These are phyloP conservation scores for Erythrocercus mccallii DNA, from an alignment of 2,113 vertebrate genomes.

Conservation along the genomic window DNA sequence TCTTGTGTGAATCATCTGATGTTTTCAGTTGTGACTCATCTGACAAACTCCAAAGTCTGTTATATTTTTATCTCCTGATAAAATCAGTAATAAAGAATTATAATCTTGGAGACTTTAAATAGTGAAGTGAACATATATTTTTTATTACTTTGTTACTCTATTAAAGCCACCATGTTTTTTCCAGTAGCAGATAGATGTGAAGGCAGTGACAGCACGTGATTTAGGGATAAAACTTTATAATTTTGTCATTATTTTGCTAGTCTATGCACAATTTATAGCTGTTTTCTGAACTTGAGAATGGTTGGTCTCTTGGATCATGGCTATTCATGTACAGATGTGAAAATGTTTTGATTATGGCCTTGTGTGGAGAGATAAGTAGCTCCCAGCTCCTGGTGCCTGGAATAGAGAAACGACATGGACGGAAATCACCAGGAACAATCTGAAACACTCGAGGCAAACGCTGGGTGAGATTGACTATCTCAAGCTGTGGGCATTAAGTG, in stretches of 20 bases:
- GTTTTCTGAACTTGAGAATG: neutral
- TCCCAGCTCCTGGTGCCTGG: neutral
- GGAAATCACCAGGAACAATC: neutral
- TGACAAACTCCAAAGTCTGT: constrained; percentile 33
- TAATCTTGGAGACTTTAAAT: neutral
- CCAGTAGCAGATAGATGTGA: neutral
- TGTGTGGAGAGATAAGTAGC: neutral
- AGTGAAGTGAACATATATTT: neutral
- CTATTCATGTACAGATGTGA: neutral
- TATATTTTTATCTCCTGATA: constrained; percentile 24
- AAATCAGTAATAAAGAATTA: constrained; percentile 30
- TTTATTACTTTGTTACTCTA: neutral
- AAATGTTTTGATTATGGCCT: constrained; percentile 12
- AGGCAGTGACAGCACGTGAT: neutral
- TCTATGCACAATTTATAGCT: neutral
- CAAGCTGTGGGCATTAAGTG: constrained; percentile 5
- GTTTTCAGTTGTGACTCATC: constrained; percentile 60
- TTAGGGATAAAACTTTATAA: neutral
- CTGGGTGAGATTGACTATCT: constrained; percentile 7
- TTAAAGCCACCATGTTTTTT: neutral
- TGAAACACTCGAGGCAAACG: neutral
- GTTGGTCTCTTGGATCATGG: neutral
- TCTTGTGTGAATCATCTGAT: constrained; percentile 50
- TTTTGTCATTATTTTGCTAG: neutral
- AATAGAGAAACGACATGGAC: neutral